A percentile compares a stretch with the other conserved stretches of the same genome.
These are phyloP conservation scores for Cantharis lateralis DNA, from an alignment of 2,888 invertebrate genomes.

Conservation along the genomic window DNA sequence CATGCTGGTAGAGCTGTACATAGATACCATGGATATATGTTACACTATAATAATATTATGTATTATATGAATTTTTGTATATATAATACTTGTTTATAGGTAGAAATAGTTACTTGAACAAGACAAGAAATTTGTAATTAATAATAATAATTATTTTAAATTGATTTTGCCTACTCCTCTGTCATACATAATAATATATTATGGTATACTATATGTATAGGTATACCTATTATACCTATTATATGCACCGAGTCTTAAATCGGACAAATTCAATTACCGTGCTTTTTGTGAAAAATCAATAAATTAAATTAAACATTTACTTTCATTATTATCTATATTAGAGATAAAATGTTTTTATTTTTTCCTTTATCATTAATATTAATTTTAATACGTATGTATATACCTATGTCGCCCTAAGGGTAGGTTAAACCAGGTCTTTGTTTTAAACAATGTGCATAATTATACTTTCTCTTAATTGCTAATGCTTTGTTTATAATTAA, in stretches of 20 bases:
- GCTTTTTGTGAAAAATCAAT: not conserved
- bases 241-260: not conserved
- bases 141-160: no score
- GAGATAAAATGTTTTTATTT: not conserved
- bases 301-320: not conserved
- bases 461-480: slow-evolving; percentile 2
- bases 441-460: slow-evolving; percentile 2
- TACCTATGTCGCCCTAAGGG: not conserved
- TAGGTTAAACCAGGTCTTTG: slow-evolving; percentile 2
- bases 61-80: no score
- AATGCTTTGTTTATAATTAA: slow-evolving; percentile 1
- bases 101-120: no score
- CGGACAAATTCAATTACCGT: not conserved
- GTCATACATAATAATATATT: no score
- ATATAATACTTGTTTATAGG: no score
- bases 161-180: no score
- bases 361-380: slow-evolving; percentile 1
- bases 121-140: no score
- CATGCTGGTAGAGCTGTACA: no score
- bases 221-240: no score
- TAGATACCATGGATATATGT: no score
- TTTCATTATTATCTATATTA: not conserved
- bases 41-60: no score
- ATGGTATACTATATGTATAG: no score
- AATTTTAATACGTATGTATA: not conserved